Evolutionary conservation across 2,113 vertebrate species (phyloP), one percentile per base, ranked within the genome.

Genomic region (Oostethus manadensis): DNA sequence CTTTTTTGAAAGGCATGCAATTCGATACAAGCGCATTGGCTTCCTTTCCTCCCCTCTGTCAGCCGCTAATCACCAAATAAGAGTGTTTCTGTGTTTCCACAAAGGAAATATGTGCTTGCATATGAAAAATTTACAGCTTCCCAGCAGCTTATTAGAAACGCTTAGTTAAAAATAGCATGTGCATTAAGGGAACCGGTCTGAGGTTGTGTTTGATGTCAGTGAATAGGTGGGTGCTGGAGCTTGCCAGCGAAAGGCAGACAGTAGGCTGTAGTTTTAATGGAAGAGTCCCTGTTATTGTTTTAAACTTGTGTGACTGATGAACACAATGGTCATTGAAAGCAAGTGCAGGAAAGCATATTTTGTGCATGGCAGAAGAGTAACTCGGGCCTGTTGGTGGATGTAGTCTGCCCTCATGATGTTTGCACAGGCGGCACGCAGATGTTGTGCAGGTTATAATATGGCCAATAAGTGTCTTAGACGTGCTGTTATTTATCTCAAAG

Each of bases 41-140:
- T 89, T 88, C 84, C 77, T 86, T 87, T 85, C 85, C 87, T 84
- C 83, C 84, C 80, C 86, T 81, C 87, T 90, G 89, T 90, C 88
- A 88, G 87, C 85, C 71, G 80, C 87, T 90, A 89, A 89, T 91
- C 88, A 89, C 89, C 81, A 89, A 91, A 91, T 90, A 89, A 90
- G 87, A 87, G 89, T 90, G 85, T 92, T 92, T 89, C 85, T 85
- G 83, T 91, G 89, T 90, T 90, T 91, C 85, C 87, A 88, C 88
- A 88, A 85, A 88, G 83, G 87, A 83, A 85, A 88, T 81, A 89
- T 84, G 81, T 90, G 88, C 88, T 88, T 86, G 86, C 78, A 77
- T 88, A 90, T 92, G 88, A 91, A 90, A 92, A 87, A 91, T 90
- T 74, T 84, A 89, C 85, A 84, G 83, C 86, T 86, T 90, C 81